Conservation (phyloP, 2,797 vertebrate genomes). For the Valencia hispanica region DNA sequence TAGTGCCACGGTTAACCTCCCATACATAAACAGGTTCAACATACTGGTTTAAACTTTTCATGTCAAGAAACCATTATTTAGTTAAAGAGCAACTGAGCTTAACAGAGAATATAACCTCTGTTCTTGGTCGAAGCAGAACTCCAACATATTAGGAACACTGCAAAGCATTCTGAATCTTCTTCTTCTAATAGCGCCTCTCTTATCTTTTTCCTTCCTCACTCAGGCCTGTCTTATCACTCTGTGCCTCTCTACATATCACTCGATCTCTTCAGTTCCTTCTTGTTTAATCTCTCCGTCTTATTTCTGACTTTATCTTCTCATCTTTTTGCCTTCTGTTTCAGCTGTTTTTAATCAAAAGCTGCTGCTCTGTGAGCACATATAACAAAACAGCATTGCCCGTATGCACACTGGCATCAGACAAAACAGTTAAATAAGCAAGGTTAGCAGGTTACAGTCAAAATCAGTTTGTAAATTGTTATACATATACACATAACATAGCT, state of each 20-base stretch:
- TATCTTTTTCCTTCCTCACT: constrained; percentile 57
- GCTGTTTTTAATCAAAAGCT: constrained; percentile 69
- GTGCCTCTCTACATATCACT: constrained; percentile 52
- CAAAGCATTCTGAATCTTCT: constrained; percentile 30
- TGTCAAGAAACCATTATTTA: constrained; percentile 7
- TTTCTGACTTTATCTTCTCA: constrained; percentile 60
- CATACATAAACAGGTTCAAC: constrained; percentile 3
- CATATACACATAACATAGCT: not conserved
- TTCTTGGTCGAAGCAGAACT: not conserved
- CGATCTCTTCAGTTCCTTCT: constrained; percentile 64
- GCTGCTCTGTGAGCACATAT: constrained; percentile 53
- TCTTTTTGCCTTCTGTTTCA: constrained; percentile 49
- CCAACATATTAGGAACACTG: constrained; percentile 32
- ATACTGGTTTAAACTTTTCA: constrained; percentile 6
- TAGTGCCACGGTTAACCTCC: not conserved
- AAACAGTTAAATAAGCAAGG: constrained; percentile 19
- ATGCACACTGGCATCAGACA: not conserved
- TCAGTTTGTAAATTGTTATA: not conserved
- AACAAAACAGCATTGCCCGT: constrained; percentile 44
- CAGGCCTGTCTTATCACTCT: constrained; percentile 56
- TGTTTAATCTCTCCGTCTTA: constrained; percentile 61
- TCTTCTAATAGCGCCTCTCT: constrained; percentile 44
- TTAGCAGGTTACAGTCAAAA: constrained; percentile 1
- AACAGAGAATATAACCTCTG: constrained; percentile 23
- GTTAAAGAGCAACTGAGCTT: constrained; percentile 4